Evolutionary conservation across 2,888 invertebrate genomes (phyloP).

Genomic region (Bhutanitis thaidina): DNA sequence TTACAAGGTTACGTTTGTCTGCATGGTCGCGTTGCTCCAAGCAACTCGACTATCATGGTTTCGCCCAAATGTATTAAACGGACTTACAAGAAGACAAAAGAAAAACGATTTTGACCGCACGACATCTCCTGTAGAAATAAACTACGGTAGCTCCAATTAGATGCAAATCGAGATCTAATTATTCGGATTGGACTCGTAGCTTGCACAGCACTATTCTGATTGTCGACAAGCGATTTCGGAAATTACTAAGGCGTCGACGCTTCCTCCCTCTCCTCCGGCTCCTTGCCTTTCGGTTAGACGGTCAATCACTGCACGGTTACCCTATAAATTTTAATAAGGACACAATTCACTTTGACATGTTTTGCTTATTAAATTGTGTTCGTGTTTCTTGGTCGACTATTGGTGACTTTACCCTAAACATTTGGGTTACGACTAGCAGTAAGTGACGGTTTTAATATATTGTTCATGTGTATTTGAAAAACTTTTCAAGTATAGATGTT

Average conservation of each 20-base stretch:
- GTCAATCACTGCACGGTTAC: conserved; percentile 49
- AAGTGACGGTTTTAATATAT: neutral
- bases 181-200: conserved; percentile 59
- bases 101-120: conserved; percentile 41
- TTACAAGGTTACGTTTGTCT: no score
- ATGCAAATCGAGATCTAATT: conserved; percentile 72
- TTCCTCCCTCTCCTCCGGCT: conserved; percentile 41
- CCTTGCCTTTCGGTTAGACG: conserved; percentile 55
- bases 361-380: conserved; percentile 23
- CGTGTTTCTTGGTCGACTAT: neutral
- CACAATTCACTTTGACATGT: conserved; percentile 25
- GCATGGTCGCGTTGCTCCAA: no score
- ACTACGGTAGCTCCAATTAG: conserved; percentile 54
- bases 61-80: no score
- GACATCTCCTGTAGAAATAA: conserved; percentile 8
- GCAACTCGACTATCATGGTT: no score
- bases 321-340: conserved; percentile 46
- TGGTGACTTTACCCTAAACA: neutral
- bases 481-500: no score
- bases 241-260: conserved; percentile 73
- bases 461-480: no score
- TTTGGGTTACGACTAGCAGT: neutral
- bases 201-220: conserved; percentile 68
- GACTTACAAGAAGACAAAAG: conserved; percentile 22
- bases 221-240: conserved; percentile 77